Conservation (phyloP, 1,140 invertebrate species). For the Amphibalanus amphitrite region DNA sequence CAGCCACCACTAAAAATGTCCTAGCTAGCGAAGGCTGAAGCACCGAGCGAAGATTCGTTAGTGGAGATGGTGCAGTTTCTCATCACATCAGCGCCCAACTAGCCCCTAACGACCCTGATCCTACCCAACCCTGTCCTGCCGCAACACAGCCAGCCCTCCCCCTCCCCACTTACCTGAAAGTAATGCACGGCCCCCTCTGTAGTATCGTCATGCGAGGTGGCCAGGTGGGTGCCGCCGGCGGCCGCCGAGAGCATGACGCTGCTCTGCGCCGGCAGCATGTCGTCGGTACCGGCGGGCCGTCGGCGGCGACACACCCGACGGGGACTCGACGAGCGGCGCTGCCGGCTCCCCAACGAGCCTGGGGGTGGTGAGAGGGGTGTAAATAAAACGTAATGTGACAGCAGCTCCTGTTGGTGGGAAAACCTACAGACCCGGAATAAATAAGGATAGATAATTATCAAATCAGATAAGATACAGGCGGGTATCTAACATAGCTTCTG, state of each 20-base stretch:
- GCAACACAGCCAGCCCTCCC: no score
- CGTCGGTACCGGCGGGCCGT: constrained; percentile 3
- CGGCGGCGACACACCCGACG: constrained; percentile 11
- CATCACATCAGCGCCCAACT: no score
- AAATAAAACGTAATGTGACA: neutral
- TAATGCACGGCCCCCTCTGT: constrained; percentile 72
- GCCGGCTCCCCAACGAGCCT: constrained; percentile 7
- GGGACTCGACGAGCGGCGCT: constrained; percentile 9
- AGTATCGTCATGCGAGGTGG: constrained; percentile 69
- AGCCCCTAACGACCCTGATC: no score
- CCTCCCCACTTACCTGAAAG: constrained; percentile 38
- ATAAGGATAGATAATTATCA: no score
- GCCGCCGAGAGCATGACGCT: constrained; percentile 4
- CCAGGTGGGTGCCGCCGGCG: constrained; percentile 42
- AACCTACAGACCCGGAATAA: no score
- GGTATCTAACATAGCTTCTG: no score
- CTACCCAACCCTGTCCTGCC: no score
- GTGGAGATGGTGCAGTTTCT: no score
- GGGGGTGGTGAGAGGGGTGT: neutral
- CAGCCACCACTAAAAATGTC: no score
- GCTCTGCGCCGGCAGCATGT: neutral
- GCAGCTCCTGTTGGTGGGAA: neutral
- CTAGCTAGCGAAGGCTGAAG: no score
- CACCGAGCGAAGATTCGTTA: no score
- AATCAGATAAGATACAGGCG: no score